Evolutionary conservation across 2,113 vertebrate species (phyloP).

Genomic region (Ailurus styani): DNA sequence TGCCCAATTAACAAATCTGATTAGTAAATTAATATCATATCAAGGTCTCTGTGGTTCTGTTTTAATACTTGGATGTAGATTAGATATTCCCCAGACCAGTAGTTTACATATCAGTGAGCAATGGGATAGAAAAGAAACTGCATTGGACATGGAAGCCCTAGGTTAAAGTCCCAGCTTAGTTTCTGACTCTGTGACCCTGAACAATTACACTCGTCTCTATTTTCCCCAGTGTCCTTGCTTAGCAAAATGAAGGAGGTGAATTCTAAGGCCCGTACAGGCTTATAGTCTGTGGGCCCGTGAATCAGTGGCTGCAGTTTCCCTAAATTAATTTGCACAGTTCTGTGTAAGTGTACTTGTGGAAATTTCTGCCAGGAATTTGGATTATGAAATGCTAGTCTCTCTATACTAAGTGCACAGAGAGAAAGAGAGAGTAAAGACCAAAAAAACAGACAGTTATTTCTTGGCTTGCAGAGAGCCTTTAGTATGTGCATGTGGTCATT

Average conservation of each 20-base stretch:
- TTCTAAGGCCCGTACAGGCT: not conserved
- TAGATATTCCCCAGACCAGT: not conserved
- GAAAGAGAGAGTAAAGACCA: not conserved
- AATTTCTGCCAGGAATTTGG: slow-evolving; percentile 14
- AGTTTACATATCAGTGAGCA: not conserved
- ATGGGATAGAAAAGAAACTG: not conserved
- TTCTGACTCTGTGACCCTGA: not conserved
- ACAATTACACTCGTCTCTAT: not conserved
- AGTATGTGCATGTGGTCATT: not conserved
- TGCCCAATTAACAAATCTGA: not conserved
- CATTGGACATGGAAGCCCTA: not conserved
- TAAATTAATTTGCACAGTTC: not conserved
- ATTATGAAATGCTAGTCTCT: not conserved
- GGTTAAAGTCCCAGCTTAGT: not conserved
- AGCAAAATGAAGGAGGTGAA: not conserved
- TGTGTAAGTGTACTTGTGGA: not conserved
- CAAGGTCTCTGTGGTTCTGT: not conserved
- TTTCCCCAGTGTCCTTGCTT: not conserved
- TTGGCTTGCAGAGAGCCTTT: not conserved
- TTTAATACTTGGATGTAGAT: not conserved
- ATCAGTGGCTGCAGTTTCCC: not conserved
- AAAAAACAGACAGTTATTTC: not conserved
- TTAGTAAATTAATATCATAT: not conserved
- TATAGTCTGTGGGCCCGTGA: not conserved
- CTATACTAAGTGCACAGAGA: not conserved